Evolutionary conservation across 2,797 vertebrate species (phyloP).

Genomic region (Rhadinocentrus ornatus): DNA sequence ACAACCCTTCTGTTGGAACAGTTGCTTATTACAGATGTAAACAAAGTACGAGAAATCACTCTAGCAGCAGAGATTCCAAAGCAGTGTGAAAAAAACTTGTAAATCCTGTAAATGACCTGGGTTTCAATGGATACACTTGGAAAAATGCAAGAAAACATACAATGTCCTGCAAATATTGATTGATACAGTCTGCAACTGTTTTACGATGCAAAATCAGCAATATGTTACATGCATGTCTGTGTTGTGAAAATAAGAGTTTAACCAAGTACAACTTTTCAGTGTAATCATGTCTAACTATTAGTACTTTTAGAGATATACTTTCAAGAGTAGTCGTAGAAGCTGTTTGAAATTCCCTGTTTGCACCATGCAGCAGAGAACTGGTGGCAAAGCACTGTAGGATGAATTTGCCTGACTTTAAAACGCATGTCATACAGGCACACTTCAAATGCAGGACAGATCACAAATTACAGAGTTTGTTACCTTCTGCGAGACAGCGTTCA

Average conservation of each 20-base stretch:
- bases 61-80: too few species aligned
- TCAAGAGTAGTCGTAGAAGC: background rate
- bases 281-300: background rate
- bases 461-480: constrained; percentile 70
- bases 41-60: too few species aligned
- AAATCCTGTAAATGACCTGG: too few species aligned
- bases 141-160: too few species aligned
- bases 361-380: background rate
- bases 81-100: too few species aligned
- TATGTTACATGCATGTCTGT: too few species aligned
- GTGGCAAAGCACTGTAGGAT: background rate
- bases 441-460: background rate
- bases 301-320: background rate
- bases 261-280: background rate
- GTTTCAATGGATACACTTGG: too few species aligned
- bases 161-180: too few species aligned
- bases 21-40: too few species aligned
- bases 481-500: constrained; percentile 92
- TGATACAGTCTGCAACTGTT: too few species aligned
- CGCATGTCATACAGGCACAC: background rate
- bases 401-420: background rate
- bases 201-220: too few species aligned
- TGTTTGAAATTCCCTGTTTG: background rate
- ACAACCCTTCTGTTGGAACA: too few species aligned
- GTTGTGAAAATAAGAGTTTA: background rate